Conservation (phyloP, 1,140 invertebrate species). For the Hyles euphorbiae region DNA sequence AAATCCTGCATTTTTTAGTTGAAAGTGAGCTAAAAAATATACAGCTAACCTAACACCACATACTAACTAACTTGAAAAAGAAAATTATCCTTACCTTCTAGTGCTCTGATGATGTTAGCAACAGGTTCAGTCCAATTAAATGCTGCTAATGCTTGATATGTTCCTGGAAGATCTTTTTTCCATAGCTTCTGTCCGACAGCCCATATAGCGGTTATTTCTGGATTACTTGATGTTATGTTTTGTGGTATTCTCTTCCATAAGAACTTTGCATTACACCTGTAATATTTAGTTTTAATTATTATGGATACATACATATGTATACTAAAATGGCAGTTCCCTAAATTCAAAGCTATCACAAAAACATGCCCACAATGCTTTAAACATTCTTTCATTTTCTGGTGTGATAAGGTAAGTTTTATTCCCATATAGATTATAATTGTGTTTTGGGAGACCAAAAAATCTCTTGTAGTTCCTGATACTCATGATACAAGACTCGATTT, state of each 20-base stretch:
- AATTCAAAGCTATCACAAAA: too few relatives aligned
- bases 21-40: too few relatives aligned
- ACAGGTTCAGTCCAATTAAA: conserved; percentile 85
- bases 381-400: too few relatives aligned
- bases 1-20: too few relatives aligned
- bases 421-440: too few relatives aligned
- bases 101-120: conserved; percentile 83
- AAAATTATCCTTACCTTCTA: conserved; percentile 78
- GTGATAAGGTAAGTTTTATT: too few relatives aligned
- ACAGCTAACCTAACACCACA: too few relatives aligned
- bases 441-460: too few relatives aligned
- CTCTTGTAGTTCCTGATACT: too few relatives aligned
- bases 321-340: background rate
- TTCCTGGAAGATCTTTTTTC: conserved; percentile 86
- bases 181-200: conserved; percentile 88
- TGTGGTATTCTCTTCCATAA: conserved; percentile 93
- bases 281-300: conserved; percentile 25
- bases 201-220: conserved; percentile 88
- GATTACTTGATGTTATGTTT: conserved; percentile 79
- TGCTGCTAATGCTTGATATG: conserved; percentile 82
- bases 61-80: too few relatives aligned
- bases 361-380: too few relatives aligned
- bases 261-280: conserved; percentile 92
- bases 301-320: background rate
- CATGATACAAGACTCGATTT: too few relatives aligned